Evolutionary conservation across 2,113 vertebrate species (phyloP).

Genomic region (Tragelaphus strepsiceros): DNA sequence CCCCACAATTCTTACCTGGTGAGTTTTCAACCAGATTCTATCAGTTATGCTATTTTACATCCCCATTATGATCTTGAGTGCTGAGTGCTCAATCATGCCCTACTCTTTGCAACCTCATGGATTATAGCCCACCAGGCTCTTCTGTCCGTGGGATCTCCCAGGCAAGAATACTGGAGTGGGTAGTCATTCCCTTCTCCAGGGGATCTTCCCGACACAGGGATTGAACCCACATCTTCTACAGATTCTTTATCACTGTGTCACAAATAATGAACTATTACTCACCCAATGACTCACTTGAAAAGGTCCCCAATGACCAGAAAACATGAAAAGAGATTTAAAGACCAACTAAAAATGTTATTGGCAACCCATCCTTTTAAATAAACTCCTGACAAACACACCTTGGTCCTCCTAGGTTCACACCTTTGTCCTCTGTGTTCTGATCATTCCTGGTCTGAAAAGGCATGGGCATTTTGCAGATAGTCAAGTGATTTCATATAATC

Average conservation of each 20-base stretch:
- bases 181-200: neutral
- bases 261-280: neutral
- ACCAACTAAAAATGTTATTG: neutral
- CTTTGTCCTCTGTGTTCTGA: constrained; percentile 14
- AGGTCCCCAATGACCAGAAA: constrained; percentile 43
- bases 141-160: neutral
- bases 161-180: neutral
- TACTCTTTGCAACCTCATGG: neutral
- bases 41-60: neutral
- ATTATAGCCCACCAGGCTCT: neutral
- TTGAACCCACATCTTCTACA: neutral
- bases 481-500: neutral
- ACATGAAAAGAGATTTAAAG: neutral
- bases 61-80: rapidly evolving
- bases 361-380: constrained; percentile 31
- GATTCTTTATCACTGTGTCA: neutral
- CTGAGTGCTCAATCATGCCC: neutral
- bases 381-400: neutral
- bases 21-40: neutral
- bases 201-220: neutral
- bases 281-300: neutral
- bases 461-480: constrained; percentile 36
- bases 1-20: too few species aligned
- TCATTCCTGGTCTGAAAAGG: constrained; percentile 14
- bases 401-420: neutral